phyloP scores from a whole-genome alignment of 2,888 invertebrate genomes.

The Candidula unifasciata region DNA sequence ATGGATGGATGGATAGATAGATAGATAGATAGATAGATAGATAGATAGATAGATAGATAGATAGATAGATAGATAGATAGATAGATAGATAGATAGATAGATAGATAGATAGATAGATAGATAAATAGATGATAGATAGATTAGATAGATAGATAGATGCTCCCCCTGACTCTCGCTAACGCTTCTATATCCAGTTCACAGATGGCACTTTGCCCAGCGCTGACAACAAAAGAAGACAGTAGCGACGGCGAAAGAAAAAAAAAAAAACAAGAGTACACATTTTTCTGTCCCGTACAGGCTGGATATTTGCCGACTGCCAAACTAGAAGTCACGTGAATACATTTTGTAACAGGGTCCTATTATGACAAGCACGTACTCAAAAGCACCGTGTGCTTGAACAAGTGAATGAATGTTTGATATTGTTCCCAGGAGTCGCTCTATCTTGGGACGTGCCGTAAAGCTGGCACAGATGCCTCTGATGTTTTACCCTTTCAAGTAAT shows the following conservation, averaged over 20 bases:
- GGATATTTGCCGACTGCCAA: background rate
- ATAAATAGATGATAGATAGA: too few relatives aligned
- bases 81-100: background rate
- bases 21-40: background rate
- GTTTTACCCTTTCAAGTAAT: slow-evolving; percentile 4
- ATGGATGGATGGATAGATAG: too few relatives aligned
- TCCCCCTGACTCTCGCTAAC: background rate
- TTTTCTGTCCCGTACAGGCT: background rate
- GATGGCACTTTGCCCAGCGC: background rate
- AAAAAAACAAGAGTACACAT: background rate
- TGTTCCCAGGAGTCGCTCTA: background rate
- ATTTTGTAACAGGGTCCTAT: slow-evolving; percentile 3
- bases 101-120: background rate
- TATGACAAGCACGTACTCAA: slow-evolving; percentile 22
- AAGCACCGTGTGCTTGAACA: slow-evolving; percentile 3
- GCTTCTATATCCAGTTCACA: background rate
- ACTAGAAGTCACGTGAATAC: slow-evolving; percentile 3
- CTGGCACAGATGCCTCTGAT: background rate
- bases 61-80: background rate
- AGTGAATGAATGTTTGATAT: slow-evolving; percentile 7
- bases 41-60: background rate
- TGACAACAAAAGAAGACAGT: background rate
- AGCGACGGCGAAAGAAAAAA: background rate
- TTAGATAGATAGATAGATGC: too few relatives aligned
- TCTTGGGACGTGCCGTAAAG: slow-evolving; percentile 21